Conservation (phyloP, 2,888 invertebrate species). For the Cataglyphis cursor region DNA sequence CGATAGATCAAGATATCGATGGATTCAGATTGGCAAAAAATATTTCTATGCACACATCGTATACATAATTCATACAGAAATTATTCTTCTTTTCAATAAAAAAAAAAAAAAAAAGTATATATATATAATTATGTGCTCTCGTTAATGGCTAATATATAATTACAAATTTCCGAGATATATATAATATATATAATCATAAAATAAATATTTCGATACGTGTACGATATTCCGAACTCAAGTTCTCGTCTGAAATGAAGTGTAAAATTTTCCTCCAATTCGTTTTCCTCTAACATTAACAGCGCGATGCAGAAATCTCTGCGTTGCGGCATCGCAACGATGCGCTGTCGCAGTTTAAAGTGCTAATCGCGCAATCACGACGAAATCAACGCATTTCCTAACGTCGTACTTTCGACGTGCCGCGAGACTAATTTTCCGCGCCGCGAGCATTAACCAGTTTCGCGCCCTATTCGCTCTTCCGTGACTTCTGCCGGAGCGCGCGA, state of each 20-base stretch:
- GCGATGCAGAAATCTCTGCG: not conserved
- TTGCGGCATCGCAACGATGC: conserved; percentile 20
- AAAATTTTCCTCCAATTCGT: not conserved
- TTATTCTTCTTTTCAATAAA: not conserved
- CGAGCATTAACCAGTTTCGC: conserved; percentile 38
- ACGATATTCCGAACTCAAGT: not conserved
- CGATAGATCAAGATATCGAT: too few relatives aligned
- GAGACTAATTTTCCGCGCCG: conserved; percentile 40
- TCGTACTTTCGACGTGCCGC: conserved; percentile 34
- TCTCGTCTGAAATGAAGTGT: not conserved
- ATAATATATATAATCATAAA: not conserved
- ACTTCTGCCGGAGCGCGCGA: conserved; percentile 5
- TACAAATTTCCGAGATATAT: too few relatives aligned
- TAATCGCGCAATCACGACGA: conserved; percentile 35
- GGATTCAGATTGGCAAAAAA: not conserved
- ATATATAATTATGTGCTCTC: not conserved
- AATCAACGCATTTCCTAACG: conserved; percentile 43
- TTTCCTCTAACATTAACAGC: not conserved
- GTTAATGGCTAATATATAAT: too few relatives aligned
- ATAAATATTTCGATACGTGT: not conserved
- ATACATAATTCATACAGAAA: not conserved
- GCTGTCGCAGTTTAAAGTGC: not conserved
- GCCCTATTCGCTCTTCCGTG: conserved; percentile 39
- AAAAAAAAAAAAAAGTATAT: not conserved
- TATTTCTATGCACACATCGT: not conserved